Conservation (phyloP, 2,113 vertebrate genomes). For the Gasterosteus aculeatus region DNA sequence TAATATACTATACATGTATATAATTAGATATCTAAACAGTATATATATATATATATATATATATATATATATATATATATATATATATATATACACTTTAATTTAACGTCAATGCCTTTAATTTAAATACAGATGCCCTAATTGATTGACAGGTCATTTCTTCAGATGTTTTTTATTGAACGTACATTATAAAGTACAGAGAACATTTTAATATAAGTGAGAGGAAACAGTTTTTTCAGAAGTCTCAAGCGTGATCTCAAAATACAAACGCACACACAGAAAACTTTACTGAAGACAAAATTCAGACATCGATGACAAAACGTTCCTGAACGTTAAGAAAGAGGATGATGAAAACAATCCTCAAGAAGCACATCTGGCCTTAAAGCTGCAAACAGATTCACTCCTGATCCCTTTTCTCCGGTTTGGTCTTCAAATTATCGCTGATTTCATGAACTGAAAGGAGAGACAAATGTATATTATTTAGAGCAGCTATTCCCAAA, state of each 20-base stretch:
- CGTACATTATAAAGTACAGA: no score
- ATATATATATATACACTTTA: background rate
- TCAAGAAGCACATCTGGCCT: background rate
- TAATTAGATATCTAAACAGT: no score
- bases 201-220: background rate
- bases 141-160: background rate
- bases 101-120: background rate
- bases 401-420: background rate
- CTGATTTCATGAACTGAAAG: constrained; percentile 69
- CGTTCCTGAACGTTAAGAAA: background rate
- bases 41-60: no score
- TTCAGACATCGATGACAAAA: background rate
- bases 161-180: background rate
- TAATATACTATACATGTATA: no score
- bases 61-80: no score
- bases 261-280: background rate
- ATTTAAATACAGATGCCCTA: background rate
- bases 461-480: background rate
- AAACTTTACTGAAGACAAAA: background rate
- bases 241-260: background rate
- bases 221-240: background rate
- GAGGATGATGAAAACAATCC: no score
- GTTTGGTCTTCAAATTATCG: constrained; percentile 55
- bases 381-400: background rate
- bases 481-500: background rate